Percentiles rank a stretch among this genome's conserved stretches.
Conservation (phyloP, 2,888 invertebrate species). For the Clistopyga incitator region DNA sequence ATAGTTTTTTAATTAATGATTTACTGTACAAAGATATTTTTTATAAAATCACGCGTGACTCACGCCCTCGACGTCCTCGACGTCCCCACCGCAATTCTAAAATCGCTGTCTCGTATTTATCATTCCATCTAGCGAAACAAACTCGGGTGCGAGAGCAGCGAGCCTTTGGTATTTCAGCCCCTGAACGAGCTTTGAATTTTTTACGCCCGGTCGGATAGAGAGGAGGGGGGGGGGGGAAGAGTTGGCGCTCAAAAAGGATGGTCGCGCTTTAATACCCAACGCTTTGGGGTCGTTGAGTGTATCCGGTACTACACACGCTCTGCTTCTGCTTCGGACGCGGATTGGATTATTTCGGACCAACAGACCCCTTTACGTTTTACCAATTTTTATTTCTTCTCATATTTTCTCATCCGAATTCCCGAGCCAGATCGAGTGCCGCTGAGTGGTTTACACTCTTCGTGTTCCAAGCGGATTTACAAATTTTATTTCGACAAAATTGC, state of each 20-base stretch:
- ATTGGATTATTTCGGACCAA: slow-evolving; percentile 59
- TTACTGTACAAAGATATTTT: too few relatives aligned
- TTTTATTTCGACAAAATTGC: neutral
- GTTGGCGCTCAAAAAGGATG: slow-evolving; percentile 40
- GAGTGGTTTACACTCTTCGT: slow-evolving; percentile 6
- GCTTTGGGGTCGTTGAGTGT: slow-evolving; percentile 64
- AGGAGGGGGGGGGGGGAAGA: slow-evolving; percentile 24
- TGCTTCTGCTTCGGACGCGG: slow-evolving; percentile 37
- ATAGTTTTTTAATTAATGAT: too few relatives aligned
- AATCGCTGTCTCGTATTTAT: slow-evolving; percentile 66
- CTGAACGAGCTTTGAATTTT: slow-evolving; percentile 68
- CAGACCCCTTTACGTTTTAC: slow-evolving; percentile 36
- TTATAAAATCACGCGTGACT: slow-evolving; percentile 61
- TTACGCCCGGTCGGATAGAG: slow-evolving; percentile 60
- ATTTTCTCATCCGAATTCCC: neutral
- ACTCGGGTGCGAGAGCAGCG: slow-evolving; percentile 29
- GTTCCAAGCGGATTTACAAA: neutral
- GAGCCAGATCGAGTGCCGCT: neutral
- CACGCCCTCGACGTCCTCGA: slow-evolving; percentile 52
- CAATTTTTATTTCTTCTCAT: slow-evolving; percentile 20
- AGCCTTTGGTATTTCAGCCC: slow-evolving; percentile 59
- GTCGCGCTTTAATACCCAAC: slow-evolving; percentile 63
- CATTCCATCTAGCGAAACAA: slow-evolving; percentile 62
- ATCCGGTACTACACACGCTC: slow-evolving; percentile 37
- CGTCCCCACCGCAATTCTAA: slow-evolving; percentile 58